Percentiles rank a stretch among this genome's conserved stretches.
phyloP scores from a whole-genome alignment of 2,888 invertebrate genomes.

The Andrena chrysosceles region DNA sequence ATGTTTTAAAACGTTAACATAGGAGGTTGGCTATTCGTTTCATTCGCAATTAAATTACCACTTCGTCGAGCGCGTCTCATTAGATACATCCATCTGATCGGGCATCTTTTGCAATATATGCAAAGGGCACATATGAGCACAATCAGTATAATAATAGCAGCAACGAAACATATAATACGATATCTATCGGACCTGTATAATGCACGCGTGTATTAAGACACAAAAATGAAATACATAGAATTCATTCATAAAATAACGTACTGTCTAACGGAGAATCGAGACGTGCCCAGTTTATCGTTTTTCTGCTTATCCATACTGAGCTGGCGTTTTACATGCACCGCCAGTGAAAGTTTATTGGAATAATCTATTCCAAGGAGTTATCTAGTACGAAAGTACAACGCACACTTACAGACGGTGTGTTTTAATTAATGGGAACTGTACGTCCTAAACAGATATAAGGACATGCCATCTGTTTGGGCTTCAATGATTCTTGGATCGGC shows the following conservation, averaged over 20 bases:
- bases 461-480: neutral
- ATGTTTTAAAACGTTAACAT: neutral
- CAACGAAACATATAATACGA: neutral
- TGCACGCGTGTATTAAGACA: neutral
- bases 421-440: neutral
- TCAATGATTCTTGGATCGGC: neutral
- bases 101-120: conserved; percentile 52
- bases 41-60: neutral
- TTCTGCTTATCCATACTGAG: neutral
- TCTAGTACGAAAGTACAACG: neutral
- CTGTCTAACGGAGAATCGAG: too few species aligned
- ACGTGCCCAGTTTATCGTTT: too few species aligned
- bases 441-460: neutral
- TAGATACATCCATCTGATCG: conserved; percentile 41
- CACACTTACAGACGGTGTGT: neutral
- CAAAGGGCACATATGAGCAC: neutral
- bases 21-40: neutral
- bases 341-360: too few species aligned
- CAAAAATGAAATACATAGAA: neutral
- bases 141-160: neutral
- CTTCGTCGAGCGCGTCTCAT: neutral
- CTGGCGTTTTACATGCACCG: neutral
- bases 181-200: neutral
- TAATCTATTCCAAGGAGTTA: neutral
- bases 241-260: too few species aligned